These are phyloP conservation scores for Vulpes ferrilata DNA, from an alignment of 2,113 vertebrate species.

Conservation along the genomic window DNA sequence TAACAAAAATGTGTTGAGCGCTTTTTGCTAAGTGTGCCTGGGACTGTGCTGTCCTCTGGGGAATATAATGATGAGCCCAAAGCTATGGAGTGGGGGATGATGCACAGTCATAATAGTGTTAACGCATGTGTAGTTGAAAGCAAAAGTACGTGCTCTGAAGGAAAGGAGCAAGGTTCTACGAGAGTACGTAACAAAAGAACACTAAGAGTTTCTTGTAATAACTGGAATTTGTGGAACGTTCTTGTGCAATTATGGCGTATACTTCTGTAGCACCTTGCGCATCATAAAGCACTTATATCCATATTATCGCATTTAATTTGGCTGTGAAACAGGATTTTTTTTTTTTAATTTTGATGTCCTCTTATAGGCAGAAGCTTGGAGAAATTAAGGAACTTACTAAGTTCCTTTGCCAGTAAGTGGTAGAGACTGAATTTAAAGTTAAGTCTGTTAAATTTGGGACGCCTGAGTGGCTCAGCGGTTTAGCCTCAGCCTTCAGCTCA, in stretches of 20 bases:
- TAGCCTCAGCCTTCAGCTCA: too few relatives aligned
- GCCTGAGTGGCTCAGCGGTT: too few relatives aligned
- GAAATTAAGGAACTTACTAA: not conserved
- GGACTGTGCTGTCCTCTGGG: not conserved
- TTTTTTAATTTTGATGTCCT: not conserved
- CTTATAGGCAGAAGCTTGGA: conserved; percentile 4
- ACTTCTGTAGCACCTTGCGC: not conserved
- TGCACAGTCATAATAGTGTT: not conserved
- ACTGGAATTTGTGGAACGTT: conserved; percentile 4
- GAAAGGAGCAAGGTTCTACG: not conserved
- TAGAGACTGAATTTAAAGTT: conserved; percentile 10
- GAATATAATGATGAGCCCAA: not conserved
- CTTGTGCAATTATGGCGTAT: not conserved
- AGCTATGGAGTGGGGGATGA: not conserved
- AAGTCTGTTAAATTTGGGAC: not conserved
- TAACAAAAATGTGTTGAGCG: not conserved
- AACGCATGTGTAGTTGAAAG: not conserved
- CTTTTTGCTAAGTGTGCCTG: not conserved
- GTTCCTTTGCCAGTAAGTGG: not conserved
- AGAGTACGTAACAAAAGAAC: not conserved
- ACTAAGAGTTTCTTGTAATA: not conserved
- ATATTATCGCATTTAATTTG: not conserved
- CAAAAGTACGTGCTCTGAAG: not conserved
- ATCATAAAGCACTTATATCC: not conserved
- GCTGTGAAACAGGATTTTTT: not conserved